Evolutionary conservation across 2,797 vertebrate species (phyloP).

Genomic region (Molossus molossus): DNA sequence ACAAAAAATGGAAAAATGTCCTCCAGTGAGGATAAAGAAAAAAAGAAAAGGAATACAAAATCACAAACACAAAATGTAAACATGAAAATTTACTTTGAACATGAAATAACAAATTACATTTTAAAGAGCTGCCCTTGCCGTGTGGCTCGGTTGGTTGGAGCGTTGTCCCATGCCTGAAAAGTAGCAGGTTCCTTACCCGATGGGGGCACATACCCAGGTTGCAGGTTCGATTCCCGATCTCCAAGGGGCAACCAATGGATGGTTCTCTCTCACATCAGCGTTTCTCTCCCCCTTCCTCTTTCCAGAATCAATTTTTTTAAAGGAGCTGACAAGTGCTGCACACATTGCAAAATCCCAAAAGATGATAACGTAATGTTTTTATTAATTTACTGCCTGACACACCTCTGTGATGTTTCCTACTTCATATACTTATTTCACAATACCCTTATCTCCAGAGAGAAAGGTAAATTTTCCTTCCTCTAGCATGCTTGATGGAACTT

Average conservation of each 20-base stretch:
- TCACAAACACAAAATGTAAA: not conserved
- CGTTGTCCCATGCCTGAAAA: not conserved
- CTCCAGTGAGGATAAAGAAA: not conserved
- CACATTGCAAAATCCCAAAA: conserved; percentile 55
- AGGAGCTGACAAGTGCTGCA: not conserved
- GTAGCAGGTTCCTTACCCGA: not conserved
- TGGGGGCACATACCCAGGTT: too few species aligned
- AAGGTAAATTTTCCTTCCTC: conserved; percentile 21
- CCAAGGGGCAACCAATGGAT: not conserved
- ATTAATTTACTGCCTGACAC: conserved; percentile 50
- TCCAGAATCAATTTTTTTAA: not conserved
- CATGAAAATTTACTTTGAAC: not conserved
- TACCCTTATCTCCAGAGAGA: not conserved
- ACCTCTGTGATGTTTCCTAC: conserved; percentile 54
- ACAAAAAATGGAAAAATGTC: too few species aligned
- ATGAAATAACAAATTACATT: not conserved
- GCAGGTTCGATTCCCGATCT: too few species aligned
- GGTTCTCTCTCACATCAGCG: not conserved
- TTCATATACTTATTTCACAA: conserved; percentile 29
- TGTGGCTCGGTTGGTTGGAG: not conserved
- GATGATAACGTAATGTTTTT: conserved; percentile 57
- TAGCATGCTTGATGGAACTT: not conserved
- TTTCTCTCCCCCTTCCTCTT: not conserved
- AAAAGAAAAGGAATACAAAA: conserved; percentile 11
- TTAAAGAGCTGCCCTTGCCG: conserved; percentile 1